Base-by-base conservation (phyloP, 2,888 invertebrate species). In the Pogonocherus hispidulus region DNA sequence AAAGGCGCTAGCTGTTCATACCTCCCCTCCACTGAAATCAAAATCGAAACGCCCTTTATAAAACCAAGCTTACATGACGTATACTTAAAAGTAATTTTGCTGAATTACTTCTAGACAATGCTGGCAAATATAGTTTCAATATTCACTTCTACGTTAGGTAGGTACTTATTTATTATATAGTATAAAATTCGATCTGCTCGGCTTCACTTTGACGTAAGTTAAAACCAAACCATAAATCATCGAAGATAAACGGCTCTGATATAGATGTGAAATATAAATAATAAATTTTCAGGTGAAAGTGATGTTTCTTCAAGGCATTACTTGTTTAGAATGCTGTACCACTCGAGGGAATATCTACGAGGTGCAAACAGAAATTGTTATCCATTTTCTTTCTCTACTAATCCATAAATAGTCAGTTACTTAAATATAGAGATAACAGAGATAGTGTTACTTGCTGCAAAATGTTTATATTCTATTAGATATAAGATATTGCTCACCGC, bases 271-370 rank as follows among this genome's bases (percentile, higher is more conserved):
- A 32, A 27, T 52, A 52, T 32, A n/a, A 49, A 49, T 23, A 49
- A 49, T 22, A 46, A 49, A 49, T 49, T 22, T 49, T 22, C 1
- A 23, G 49, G 49, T n/a, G 47, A 47, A 47, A 47, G 47, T 47
- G n/a, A 47, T 20, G 49, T 23, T 49, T 20, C 22, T 49, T 14
- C 23, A n/a, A 22, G n/a, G 3, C 22, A n/a, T 20, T 49, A 49
- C 3, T 9, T 2, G 32, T 9, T 11, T 11, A 32, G 32, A 8
- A 9, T 9, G 32, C 32, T 8, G 9, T 32, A 9, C 2, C 0
- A 11, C 32, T 32, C 11, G 1, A 2, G 32, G 9, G 5, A n/a
- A 32, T n/a, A n/a, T n/a, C n/a, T 32, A 32, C 32, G 9, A 6
- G 9, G 8, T 32, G 32, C 5, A 9, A 2, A 2, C 32, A 9